Evolutionary conservation across 2,888 invertebrate genomes (phyloP), one percentile per base, ranked within the genome.

Genomic region (Stictocephala bisonia): DNA sequence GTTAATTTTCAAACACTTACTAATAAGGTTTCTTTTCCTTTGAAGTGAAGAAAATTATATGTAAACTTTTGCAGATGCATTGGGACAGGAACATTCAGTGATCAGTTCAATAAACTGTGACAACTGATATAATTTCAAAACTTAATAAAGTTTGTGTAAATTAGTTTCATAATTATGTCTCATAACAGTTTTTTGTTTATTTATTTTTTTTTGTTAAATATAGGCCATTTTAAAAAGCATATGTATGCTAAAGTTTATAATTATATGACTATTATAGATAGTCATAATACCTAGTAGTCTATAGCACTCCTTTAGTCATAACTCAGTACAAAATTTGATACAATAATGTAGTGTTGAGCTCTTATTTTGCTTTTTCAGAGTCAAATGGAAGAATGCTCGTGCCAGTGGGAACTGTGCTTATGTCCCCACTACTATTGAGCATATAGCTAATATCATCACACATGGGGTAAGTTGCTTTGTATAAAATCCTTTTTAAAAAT

Each of bases 391-490:
- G 89, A 94, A 94, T 85, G 87, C 88, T 80, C 88, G 88, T 81
- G 93, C 94, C 60, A 86, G 87, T 73, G 87, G 90, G 31, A 90
- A 91, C 82, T 89, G 90, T 84, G 94, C 96, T 1, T 97, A 97
- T 84, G 88, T 90, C 79, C 96, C 97, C 51, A 96, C 97, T 11
- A 85, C 92, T 85, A 88, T 95, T 78, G 97, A 97, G 84, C 96
- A 97, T 82, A 85, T 95, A 75, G 96, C 97, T 56, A 97, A 97
- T 85, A 92, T 97, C 56, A 86, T 95, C 80, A 96, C 96, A 31
- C 97, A 97, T 84, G 96, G 94, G 71, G 88, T 87, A 81, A 82
- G 85, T 81, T 72, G 71, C 13, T 69, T 9, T 53, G 4, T 60
- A 13, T 53, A n/a, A n/a, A n/a, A n/a, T n/a, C n/a, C n/a, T n/a